Base-by-base conservation (phyloP, 2,888 invertebrate species). In the Apeira syringaria region DNA sequence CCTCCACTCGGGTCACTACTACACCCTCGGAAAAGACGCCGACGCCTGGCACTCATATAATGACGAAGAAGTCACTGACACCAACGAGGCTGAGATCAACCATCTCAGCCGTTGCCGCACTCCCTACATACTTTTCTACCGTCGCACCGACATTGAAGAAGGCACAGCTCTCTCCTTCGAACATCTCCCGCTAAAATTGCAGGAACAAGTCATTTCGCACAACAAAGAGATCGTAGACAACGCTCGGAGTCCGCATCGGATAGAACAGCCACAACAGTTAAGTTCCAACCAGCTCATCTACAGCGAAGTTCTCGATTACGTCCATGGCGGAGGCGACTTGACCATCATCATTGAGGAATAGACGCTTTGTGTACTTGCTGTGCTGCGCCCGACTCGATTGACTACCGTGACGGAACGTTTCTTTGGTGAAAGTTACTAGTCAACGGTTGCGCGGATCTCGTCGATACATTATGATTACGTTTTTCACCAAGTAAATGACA, bases 1-100 rank as follows among this genome's bases (percentile, higher is more conserved):
- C 34, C 93, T 96, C 52, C 95, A 97, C 68, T 94, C 95, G 0
- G 97, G 97, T 0, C 97, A 97, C 71, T 97, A 97, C 74, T 96
- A 96, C 73, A 96, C 96, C 0, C 93, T 95, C 45, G 96, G 95
- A 0, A 91, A 93, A 20, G 95, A 95, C 66, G 81, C 78, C 9
- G 87, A 89, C 40, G 84, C 91, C 20, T 97, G 97, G 97, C 94
- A 93, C 72, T 92, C 94, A 66, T 96, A 95, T 68, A 96, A 97
- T 67, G 97, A 97, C 61, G 94, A 93, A 46, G 83, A 91, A n/a
- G 96, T 97, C 0, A 91, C 91, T 0, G 73, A 79, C 25, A 91
- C 92, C 7, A 90, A 91, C 5, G 90, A 93, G 4, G 83, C 89
- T 0, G 92, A 94, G 38, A 83, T 95, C 29, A 92, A 92, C 56